A percentile compares a stretch with the other conserved stretches of the same genome.
These are phyloP conservation scores for Tenrec ecaudatus DNA, from an alignment of 2,113 vertebrate genomes.

Conservation along the genomic window DNA sequence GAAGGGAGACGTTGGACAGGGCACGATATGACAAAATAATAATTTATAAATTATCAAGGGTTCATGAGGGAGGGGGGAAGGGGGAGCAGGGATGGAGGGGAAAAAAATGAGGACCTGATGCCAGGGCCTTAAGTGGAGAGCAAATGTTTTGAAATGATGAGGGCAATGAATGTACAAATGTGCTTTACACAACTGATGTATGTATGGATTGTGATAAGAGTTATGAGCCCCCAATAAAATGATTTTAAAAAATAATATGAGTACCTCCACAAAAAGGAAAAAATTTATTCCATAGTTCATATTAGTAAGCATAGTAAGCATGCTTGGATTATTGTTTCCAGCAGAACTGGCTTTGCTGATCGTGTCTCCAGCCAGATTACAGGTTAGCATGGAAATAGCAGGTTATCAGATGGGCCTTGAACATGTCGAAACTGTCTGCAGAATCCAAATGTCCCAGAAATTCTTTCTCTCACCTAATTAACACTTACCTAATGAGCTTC, in stretches of 20 bases:
- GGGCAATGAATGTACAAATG: too few relatives aligned
- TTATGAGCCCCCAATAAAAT: conserved; percentile 57
- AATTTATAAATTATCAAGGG: too few relatives aligned
- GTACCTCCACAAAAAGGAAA: conserved; percentile 69
- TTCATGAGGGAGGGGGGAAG: too few relatives aligned
- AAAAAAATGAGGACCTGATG: too few relatives aligned
- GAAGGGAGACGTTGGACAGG: too few relatives aligned
- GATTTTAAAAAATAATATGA: conserved; percentile 55
- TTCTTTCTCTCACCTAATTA: conserved; percentile 72
- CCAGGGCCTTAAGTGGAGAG: too few relatives aligned
- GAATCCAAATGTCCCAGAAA: conserved; percentile 66
- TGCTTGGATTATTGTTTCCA: neutral
- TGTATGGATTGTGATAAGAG: too few relatives aligned
- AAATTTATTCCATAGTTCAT: neutral
- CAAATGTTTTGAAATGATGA: too few relatives aligned
- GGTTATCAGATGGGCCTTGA: conserved; percentile 51
- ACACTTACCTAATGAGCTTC: conserved; percentile 20
- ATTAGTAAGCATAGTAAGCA: neutral
- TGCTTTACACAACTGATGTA: too few relatives aligned
- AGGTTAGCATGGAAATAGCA: conserved; percentile 58
- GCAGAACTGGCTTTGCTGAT: conserved; percentile 55
- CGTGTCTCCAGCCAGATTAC: conserved; percentile 47
- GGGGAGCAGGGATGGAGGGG: too few relatives aligned
- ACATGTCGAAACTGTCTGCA: conserved; percentile 74
- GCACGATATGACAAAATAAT: too few relatives aligned